These are phyloP conservation scores for Philereme vetulata DNA, from an alignment of 2,888 invertebrate species.

Conservation along the genomic window DNA sequence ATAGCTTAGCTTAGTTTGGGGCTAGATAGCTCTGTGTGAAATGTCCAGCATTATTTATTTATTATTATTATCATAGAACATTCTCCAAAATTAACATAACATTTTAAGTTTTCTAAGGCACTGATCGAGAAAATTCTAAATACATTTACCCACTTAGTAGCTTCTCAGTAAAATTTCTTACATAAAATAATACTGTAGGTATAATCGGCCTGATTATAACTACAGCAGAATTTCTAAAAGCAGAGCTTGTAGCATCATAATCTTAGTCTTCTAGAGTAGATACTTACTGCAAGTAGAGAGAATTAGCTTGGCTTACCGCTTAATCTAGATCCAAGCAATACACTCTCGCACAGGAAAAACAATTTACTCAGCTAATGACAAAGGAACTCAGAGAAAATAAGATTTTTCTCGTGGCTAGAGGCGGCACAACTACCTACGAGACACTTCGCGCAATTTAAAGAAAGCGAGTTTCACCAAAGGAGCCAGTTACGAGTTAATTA, in stretches of 20 bases:
- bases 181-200: background rate
- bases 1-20: too few relatives aligned
- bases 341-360: conserved; percentile 62
- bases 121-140: too few relatives aligned
- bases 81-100: too few relatives aligned
- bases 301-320: conserved; percentile 61
- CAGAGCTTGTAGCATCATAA: conserved; percentile 39
- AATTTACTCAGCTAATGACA: conserved; percentile 70
- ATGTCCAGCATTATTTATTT: too few relatives aligned
- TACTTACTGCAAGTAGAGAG: conserved; percentile 40
- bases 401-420: conserved; percentile 51
- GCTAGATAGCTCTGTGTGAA: too few relatives aligned
- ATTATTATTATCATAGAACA: too few relatives aligned
- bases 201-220: background rate
- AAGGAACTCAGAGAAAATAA: conserved; percentile 59
- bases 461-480: conserved; percentile 39
- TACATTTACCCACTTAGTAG: too few relatives aligned
- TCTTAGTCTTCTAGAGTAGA: conserved; percentile 41
- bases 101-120: too few relatives aligned
- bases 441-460: conserved; percentile 40
- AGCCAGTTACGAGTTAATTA: conserved; percentile 44
- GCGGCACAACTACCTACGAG: conserved; percentile 38
- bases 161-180: too few relatives aligned
- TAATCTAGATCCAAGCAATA: conserved; percentile 66
- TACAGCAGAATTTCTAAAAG: conserved; percentile 12